Evolutionary conservation across 1,140 invertebrate species (phyloP), one percentile per base, ranked within the genome.

Genomic region (Listronotus oregonensis): DNA sequence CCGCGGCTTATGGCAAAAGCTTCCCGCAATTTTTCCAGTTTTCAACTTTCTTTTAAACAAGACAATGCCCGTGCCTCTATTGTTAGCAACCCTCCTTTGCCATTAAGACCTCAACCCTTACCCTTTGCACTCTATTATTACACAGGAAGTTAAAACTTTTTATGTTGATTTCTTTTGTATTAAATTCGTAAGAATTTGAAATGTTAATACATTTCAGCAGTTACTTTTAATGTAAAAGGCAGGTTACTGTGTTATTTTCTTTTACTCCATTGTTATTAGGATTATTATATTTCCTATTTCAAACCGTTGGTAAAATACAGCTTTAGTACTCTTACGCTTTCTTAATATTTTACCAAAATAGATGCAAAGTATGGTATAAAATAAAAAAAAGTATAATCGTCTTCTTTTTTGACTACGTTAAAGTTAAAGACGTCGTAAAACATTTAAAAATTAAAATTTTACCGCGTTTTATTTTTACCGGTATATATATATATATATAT

Each of bases 61-160:
- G 40, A 57, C 55, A 57, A 42, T 21, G 40, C 21, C 15, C 8
- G 15, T 40, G 31, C 34, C 17, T 4, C 51, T 39, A 40, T 54
- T 54, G 51, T 54, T 37, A 39, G 31, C 7, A 21, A 14, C 52
- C 52, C 10, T 55, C 15, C 47, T n/a, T 18, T 0, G 17, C 43
- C 43, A 46, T 46, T 46, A 50, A 31, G 18, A 9, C 21, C 21
- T 11, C 21, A 31, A 50, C 47, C 47, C 21, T 31, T 21, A 50
- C 47, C 47, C 47, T 55, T 37, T 39, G 8, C 34, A 56, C 39
- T 43, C 52, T 46, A 43, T 58, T 58, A 58, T 58, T 58, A 46
- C 39, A 39, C 9, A 17, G 42, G 39, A 46, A 43, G 55, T 58
- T n/a, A 54, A 52, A 63, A 52, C 46, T 52, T 54, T 62, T 52